These are phyloP conservation scores for Heteromyza rotundicornis DNA, from an alignment of 2,888 invertebrate genomes.

Conservation along the genomic window DNA sequence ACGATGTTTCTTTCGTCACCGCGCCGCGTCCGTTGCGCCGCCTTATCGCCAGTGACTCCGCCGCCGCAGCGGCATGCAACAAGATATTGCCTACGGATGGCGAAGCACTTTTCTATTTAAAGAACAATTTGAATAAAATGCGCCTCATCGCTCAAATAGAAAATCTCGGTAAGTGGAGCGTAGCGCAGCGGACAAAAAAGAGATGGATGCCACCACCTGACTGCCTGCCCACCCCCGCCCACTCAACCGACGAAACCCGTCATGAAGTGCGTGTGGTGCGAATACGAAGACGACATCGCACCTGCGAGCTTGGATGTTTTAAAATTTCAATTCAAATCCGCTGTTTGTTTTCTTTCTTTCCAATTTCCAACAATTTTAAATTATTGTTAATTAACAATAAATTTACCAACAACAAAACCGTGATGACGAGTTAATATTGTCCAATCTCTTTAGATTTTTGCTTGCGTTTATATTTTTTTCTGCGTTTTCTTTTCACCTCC, in stretches of 20 bases:
- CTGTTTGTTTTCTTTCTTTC: too few relatives aligned
- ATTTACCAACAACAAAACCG: too few relatives aligned
- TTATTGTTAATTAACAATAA: not conserved
- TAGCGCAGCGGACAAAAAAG: not conserved
- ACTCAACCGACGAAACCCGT: too few relatives aligned
- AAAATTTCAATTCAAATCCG: too few relatives aligned
- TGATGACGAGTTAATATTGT: not conserved
- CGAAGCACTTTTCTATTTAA: not conserved
- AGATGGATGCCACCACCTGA: not conserved
- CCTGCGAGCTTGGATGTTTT: too few relatives aligned
- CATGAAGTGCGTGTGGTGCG: too few relatives aligned
- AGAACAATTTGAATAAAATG: not conserved
- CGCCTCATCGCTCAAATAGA: not conserved
- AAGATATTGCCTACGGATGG: too few relatives aligned
- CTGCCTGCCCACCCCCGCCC: not conserved
- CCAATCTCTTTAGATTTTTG: not conserved
- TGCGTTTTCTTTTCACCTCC: constrained; percentile 3
- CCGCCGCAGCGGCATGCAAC: too few relatives aligned
- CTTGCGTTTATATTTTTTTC: constrained; percentile 11
- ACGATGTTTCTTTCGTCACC: too few relatives aligned
- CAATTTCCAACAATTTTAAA: not conserved
- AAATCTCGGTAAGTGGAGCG: not conserved
- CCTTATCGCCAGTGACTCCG: too few relatives aligned
- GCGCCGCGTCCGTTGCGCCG: too few relatives aligned
- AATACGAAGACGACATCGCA: too few relatives aligned